Evolutionary conservation across 2,888 invertebrate genomes (phyloP), one percentile per base, ranked within the genome.

Genomic region (Ectemnius cavifrons): DNA sequence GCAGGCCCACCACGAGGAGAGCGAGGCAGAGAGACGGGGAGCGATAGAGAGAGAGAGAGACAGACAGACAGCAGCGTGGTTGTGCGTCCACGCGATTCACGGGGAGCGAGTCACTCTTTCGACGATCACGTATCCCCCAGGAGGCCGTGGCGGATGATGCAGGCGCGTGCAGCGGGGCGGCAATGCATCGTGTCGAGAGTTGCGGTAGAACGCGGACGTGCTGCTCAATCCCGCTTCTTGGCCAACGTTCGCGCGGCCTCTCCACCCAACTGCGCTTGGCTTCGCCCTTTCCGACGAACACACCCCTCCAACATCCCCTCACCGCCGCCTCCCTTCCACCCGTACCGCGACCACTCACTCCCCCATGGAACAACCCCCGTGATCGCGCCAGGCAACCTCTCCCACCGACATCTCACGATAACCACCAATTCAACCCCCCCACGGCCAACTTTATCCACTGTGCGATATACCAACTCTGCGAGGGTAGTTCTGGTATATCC

Each of bases 41-140:
- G 59, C 47, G 63, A 37, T 2, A 37, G 37, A 37, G 3, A 23
- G 23, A 23, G 23, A 23, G 23, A 23, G 23, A 23, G 23, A 3
- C 23, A 23, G 3, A 3, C 23, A 2, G 23, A 23, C 23, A 23
- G 37, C 37, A 37, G 8, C 37, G 37, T 37, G 8, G 37, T 23
- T 8, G 37, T 37, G 37, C 8, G 8, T 37, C 37, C 37, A 37
- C 37, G 37, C 37, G 37, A 8, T 11, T 11, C 37, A 37, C 37
- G 37, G 8, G 5, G 37, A 37, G 0, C 8, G 8, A 37, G 37
- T 63, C 49, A 56, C 58, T 57, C 60, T 58, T 16, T 18, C 47
- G 20, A 20, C 6, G 69, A 76, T 77, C 77, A 77, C 69, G 72
- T 76, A 64, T 72, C 72, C 60, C 57, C 66, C 56, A 68, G 52